Percentiles rank a stretch among this genome's conserved stretches.
phyloP scores from a whole-genome alignment of 2,797 vertebrate genomes.

The Semaprochilodus insignis region DNA sequence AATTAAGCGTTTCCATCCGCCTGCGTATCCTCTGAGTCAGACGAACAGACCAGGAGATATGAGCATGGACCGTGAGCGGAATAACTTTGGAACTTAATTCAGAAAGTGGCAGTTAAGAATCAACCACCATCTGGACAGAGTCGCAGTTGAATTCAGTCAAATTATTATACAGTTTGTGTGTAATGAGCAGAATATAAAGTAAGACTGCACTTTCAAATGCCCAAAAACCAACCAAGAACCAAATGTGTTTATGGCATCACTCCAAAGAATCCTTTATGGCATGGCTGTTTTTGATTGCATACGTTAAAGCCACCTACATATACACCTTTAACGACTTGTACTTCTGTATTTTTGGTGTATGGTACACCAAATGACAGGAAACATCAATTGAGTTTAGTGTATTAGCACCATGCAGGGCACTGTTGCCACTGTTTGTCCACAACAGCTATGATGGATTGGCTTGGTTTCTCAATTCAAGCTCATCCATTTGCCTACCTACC shows the following conservation, averaged over 20 bases:
- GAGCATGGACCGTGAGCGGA: slow-evolving; percentile 48
- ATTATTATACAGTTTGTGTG: slow-evolving; percentile 28
- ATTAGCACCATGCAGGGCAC: slow-evolving; percentile 13
- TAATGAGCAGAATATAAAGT: slow-evolving; percentile 6
- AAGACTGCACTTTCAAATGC: neutral
- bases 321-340: neutral
- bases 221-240: no score
- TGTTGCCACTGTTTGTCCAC: slow-evolving; percentile 18
- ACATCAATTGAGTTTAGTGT: neutral
- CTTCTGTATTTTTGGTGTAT: neutral
- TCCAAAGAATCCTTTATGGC: neutral
- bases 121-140: slow-evolving; percentile 42
- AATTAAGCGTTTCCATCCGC: slow-evolving; percentile 67
- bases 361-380: neutral
- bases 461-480: slow-evolving; percentile 2
- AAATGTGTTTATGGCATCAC: neutral
- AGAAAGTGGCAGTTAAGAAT: slow-evolving; percentile 56
- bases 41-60: slow-evolving; percentile 55
- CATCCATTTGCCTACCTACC: slow-evolving; percentile 36
- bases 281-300: neutral
- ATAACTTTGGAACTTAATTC: slow-evolving; percentile 58
- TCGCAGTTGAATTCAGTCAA: slow-evolving; percentile 16
- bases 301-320: neutral
- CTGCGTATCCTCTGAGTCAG: slow-evolving; percentile 55
- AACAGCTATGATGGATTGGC: neutral